Conservation (phyloP, 2,113 vertebrate species). For the Psittacula cyanocephala region DNA sequence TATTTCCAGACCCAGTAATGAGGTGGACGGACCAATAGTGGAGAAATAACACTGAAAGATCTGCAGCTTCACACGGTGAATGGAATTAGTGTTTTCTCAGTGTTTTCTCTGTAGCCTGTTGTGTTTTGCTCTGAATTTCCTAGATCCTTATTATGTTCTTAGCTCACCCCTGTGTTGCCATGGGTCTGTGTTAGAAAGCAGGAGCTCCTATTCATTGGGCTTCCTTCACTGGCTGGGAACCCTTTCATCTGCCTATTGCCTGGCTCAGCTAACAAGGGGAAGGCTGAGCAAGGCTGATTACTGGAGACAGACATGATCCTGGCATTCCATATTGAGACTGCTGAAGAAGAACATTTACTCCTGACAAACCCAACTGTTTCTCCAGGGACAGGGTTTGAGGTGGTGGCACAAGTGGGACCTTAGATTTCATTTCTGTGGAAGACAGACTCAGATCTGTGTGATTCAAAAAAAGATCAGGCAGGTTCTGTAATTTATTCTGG, state of each 20-base stretch:
- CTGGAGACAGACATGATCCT: background rate
- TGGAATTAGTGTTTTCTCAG: background rate
- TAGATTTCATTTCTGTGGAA: background rate
- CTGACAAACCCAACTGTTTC: background rate
- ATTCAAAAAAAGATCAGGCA: background rate
- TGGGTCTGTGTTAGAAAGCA: background rate
- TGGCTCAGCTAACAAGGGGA: background rate
- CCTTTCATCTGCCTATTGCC: background rate
- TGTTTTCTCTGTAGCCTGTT: background rate
- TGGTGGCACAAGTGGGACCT: background rate
- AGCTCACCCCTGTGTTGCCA: background rate
- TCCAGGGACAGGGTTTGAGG: background rate
- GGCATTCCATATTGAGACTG: accelerated
- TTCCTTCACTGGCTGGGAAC: background rate
- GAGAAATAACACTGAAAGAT: background rate
- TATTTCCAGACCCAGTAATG: background rate
- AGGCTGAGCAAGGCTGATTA: background rate
- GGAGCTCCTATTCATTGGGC: background rate
- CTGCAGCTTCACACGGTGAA: background rate
- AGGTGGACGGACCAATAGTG: background rate
- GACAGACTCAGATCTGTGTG: accelerated
- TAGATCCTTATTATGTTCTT: background rate
- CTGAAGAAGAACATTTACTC: background rate
- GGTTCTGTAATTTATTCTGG: background rate
- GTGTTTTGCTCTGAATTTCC: background rate